A percentile compares a stretch with the other conserved stretches of the same genome.
Conservation (phyloP, 2,888 invertebrate species). For the Laothoe populi region DNA sequence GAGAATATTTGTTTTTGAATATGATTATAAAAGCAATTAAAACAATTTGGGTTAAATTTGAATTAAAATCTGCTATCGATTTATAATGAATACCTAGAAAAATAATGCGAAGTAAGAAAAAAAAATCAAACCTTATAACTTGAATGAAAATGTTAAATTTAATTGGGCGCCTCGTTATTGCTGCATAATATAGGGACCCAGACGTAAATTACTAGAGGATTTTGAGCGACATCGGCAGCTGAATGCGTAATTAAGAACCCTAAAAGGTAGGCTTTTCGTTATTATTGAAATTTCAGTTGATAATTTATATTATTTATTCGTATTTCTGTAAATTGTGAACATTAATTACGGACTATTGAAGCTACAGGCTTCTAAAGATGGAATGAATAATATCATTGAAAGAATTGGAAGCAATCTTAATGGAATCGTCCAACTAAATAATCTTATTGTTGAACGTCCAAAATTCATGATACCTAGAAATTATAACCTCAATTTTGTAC, state of each 20-base stretch:
- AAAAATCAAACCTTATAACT: slow-evolving; percentile 39
- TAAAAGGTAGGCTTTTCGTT: slow-evolving; percentile 43
- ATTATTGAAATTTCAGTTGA: slow-evolving; percentile 55
- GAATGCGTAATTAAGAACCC: slow-evolving; percentile 60
- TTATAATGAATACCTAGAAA: not conserved
- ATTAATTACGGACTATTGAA: slow-evolving; percentile 22
- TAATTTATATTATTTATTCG: slow-evolving; percentile 36
- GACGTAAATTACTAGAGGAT: slow-evolving; percentile 63
- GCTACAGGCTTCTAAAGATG: not conserved
- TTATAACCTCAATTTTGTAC: too few species aligned
- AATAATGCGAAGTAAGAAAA: not conserved
- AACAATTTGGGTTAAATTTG: not conserved
- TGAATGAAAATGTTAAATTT: slow-evolving; percentile 53
- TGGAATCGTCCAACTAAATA: not conserved
- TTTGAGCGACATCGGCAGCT: slow-evolving; percentile 57
- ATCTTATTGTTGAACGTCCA: too few species aligned
- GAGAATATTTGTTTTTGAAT: not conserved
- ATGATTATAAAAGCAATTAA: too few species aligned
- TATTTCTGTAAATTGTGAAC: slow-evolving; percentile 25
- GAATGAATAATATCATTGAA: slow-evolving; percentile 1
- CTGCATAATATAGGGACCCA: slow-evolving; percentile 60
- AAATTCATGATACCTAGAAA: too few species aligned
- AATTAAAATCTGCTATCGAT: not conserved
- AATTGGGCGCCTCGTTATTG: slow-evolving; percentile 58
- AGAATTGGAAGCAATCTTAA: not conserved